Percentiles rank a stretch among this genome's conserved stretches.
Conservation (phyloP, 1,140 invertebrate genomes). For the Eupristina koningsbergeri region DNA sequence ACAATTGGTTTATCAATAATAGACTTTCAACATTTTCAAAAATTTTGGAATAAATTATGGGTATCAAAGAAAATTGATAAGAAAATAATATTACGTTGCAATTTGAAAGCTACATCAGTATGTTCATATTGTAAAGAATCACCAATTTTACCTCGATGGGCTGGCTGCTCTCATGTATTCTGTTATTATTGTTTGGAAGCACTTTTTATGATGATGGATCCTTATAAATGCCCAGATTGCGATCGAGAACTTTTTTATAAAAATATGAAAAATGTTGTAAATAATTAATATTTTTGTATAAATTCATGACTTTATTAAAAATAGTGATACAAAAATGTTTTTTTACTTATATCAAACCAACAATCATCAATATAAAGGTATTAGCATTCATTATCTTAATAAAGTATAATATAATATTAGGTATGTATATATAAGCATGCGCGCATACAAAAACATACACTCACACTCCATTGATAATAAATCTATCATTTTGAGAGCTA, state of each 20-base stretch:
- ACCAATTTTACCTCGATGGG: slow-evolving; percentile 67
- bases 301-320: slow-evolving; percentile 53
- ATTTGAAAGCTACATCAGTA: slow-evolving; percentile 57
- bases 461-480: slow-evolving; percentile 40
- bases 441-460: slow-evolving; percentile 50
- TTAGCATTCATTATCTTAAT: slow-evolving; percentile 48
- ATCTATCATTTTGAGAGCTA: slow-evolving; percentile 46
- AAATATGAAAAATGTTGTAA: slow-evolving; percentile 58
- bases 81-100: slow-evolving; percentile 25
- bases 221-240: slow-evolving; percentile 63
- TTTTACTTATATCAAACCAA: slow-evolving; percentile 49
- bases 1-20: slow-evolving; percentile 66
- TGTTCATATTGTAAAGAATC: slow-evolving; percentile 66
- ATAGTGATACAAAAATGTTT: slow-evolving; percentile 53
- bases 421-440: slow-evolving; percentile 46
- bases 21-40: slow-evolving; percentile 65
- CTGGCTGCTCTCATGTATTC: slow-evolving; percentile 68
- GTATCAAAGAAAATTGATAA: slow-evolving; percentile 13
- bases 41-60: slow-evolving; percentile 57
- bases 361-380: slow-evolving; percentile 50
- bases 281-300: slow-evolving; percentile 49
- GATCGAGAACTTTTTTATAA: slow-evolving; percentile 53
- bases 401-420: slow-evolving; percentile 46
- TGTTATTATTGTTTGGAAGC: slow-evolving; percentile 71
- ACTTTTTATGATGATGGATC: slow-evolving; percentile 62